These are phyloP conservation scores for Platyscapa corneri DNA, from an alignment of 1,140 invertebrate genomes.

Conservation along the genomic window DNA sequence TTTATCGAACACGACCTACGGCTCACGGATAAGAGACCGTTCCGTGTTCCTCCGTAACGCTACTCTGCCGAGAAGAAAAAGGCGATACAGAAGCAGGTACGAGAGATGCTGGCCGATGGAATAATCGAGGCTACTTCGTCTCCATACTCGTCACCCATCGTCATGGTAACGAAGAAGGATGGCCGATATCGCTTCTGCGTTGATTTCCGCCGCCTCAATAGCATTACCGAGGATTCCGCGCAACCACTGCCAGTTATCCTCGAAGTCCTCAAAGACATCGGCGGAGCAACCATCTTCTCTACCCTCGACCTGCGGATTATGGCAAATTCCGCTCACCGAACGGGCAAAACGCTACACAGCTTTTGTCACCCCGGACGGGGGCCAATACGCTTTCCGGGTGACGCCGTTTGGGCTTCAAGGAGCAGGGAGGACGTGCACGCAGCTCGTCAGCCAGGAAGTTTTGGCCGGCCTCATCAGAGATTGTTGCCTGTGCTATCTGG, in stretches of 20 bases:
- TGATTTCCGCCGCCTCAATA: constrained; percentile 47
- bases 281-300: constrained; percentile 15
- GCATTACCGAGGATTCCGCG: constrained; percentile 12
- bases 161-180: constrained; percentile 34
- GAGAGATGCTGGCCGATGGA: constrained; percentile 43
- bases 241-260: constrained; percentile 42
- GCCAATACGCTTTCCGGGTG: constrained; percentile 32
- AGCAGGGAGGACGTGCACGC: neutral
- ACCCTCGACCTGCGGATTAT: constrained; percentile 50
- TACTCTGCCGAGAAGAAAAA: constrained; percentile 17
- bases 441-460: constrained; percentile 16
- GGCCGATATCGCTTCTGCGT: constrained; percentile 47
- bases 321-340: constrained; percentile 43
- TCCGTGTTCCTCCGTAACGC: too few relatives aligned
- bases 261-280: constrained; percentile 37
- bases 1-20: neutral
- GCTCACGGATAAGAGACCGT: too few relatives aligned
- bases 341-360: constrained; percentile 14
- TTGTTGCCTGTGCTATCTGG: too few relatives aligned
- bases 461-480: neutral
- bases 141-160: constrained; percentile 35
- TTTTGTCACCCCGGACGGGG: constrained; percentile 22
- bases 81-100: constrained; percentile 39
- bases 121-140: constrained; percentile 42
- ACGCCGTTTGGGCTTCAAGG: constrained; percentile 31